phyloP scores from a whole-genome alignment of 2,888 invertebrate species.

The Gasteruption jaculator region DNA sequence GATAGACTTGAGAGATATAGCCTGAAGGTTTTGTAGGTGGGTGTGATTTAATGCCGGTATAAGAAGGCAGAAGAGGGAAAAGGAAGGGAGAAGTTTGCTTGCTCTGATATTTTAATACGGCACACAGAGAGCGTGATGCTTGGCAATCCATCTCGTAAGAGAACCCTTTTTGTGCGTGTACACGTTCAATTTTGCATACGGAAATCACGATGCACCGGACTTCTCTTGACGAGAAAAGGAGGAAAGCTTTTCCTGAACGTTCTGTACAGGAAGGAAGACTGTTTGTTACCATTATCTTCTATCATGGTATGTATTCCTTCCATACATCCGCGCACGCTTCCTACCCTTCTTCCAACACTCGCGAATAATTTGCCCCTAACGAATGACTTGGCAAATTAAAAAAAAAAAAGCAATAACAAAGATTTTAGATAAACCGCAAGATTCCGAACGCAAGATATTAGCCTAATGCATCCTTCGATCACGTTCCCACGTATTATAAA shows the following conservation, averaged over 20 bases:
- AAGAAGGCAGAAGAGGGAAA: constrained; percentile 20
- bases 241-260: constrained; percentile 32
- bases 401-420: no score
- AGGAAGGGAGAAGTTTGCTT: constrained; percentile 20
- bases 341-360: no score
- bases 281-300: constrained; percentile 51
- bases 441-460: no score
- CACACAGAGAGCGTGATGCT: constrained; percentile 47
- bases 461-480: constrained; percentile 31
- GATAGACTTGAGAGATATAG: constrained; percentile 43
- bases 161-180: constrained; percentile 39
- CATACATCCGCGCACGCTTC: no score
- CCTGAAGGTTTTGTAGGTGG: constrained; percentile 41
- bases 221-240: no score
- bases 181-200: constrained; percentile 50
- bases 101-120: constrained; percentile 49
- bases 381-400: no score
- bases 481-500: constrained; percentile 48
- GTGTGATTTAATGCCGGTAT: constrained; percentile 49
- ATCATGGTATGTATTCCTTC: no score
- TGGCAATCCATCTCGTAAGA: constrained; percentile 46
- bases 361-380: no score
- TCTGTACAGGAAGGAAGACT: constrained; percentile 52
- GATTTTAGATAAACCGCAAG: no score
- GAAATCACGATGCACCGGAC: constrained; percentile 46